Base-by-base conservation (phyloP, 2,113 vertebrate species). In the Ceyx margarethae region DNA sequence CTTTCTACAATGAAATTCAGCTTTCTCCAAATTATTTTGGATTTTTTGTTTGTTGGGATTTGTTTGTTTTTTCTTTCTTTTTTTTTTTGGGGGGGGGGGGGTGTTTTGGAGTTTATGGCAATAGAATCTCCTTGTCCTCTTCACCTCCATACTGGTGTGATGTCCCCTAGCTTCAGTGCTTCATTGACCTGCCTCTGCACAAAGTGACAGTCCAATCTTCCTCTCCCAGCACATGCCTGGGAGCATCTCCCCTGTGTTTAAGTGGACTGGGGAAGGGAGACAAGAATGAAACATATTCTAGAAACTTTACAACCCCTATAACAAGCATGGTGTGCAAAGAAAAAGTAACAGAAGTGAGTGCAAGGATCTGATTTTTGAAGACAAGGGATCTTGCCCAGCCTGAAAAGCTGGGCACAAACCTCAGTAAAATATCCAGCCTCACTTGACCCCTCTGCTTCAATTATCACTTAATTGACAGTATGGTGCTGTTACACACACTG, bases 151-250 rank as follows among this genome's bases (percentile, higher is more conserved):
- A 51, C 16, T 31, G 16, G 28, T 53, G 40, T 45, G 7, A 37
- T 60, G 43, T 71, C 8, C 4, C 7, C 4, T 19, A 65, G 28
- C 13, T n/a, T 66, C 22, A 58, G 26, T 57, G 21, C 31, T 83
- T 35, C 25, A 35, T 10, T 1, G 2, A 42, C 25, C 7, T 11
- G 21, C 22, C 18, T 43, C 23, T 45, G 10, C 1, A 0, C 1
- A 1, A 85, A 76, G 17, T 18, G 26, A 29, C 22, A 10, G 5
- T 5, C 10, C 29, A 43, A 29, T 0, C 0, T 64, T 69, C 15
- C 22, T 37, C 21, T 56, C 18, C 43, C 37, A 40, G 19, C 6
- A 64, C 18, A 65, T 0, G 0, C 23, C 14, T 5, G 5, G 28
- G 8, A 71, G 15, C 26, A 46, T 40, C 35, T 75, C 35, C 15